phyloP scores from a whole-genome alignment of 1,140 invertebrate species.

The Drosophila subpulchrella region DNA sequence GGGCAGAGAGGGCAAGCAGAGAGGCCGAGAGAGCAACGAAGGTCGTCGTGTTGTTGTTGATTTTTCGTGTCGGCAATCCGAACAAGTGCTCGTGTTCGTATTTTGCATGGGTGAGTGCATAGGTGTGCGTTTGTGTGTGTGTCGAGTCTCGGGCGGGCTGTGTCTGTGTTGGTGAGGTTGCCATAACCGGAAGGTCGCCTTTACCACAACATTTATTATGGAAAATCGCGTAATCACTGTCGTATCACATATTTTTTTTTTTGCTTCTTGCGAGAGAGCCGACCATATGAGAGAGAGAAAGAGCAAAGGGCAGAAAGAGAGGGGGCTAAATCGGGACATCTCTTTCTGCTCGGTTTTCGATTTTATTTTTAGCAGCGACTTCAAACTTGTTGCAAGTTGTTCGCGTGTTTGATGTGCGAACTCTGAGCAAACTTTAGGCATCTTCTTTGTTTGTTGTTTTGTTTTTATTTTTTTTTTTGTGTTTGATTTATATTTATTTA shows the following conservation, averaged over 20 bases:
- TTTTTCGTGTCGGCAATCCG: conserved; percentile 65
- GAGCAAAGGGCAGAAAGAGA: background rate
- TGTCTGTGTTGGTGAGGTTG: conserved; percentile 38
- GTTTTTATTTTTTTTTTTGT: conserved; percentile 4
- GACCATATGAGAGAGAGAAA: background rate
- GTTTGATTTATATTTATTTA: background rate
- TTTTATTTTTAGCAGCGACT: conserved; percentile 75
- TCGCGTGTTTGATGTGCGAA: conserved; percentile 63
- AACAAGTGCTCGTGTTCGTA: conserved; percentile 59
- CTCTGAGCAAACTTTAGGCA: conserved; percentile 60
- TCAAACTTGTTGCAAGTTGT: conserved; percentile 80
- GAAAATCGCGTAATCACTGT: conserved; percentile 83
- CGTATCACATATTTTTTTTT: conserved; percentile 71
- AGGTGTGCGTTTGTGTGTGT: background rate
- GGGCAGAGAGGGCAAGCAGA: conserved; percentile 17
- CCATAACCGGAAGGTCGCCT: conserved; percentile 82
- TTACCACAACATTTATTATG: conserved; percentile 83
- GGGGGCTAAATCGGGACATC: background rate
- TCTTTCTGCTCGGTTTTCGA: conserved; percentile 33
- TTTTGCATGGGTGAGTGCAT: background rate
- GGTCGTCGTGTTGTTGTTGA: conserved; percentile 65
- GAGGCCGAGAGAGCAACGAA: conserved; percentile 47
- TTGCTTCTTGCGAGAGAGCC: conserved; percentile 26
- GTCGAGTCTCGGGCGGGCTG: conserved; percentile 3
- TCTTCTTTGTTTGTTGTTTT: conserved; percentile 17